Evolutionary conservation across 1,140 invertebrate species (phyloP), one percentile per base, ranked within the genome.

Genomic region (Pachypeltis micranthus): DNA sequence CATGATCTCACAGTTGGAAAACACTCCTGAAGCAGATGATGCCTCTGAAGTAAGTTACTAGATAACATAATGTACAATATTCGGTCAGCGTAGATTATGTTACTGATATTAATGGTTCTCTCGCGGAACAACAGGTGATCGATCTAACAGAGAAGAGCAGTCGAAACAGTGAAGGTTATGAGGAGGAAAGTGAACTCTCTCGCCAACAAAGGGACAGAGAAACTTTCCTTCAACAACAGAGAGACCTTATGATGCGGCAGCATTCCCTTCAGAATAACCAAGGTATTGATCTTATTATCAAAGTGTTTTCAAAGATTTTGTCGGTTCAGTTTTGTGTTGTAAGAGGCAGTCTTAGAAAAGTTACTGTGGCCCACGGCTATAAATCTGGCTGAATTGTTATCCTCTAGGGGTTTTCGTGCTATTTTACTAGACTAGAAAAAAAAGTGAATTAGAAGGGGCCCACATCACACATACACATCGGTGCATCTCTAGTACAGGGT

Each of bases 101-200:
- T 39, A 10, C n/a, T 39, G 7, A 10, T 39, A 39, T 10, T 39
- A n/a, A 39, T 39, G 34, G n/a, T 39, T 39, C 34, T 39, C 34
- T 7, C 34, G 34, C 34, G 7, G n/a, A 39, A 10, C 34, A 39
- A 19, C 63, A 76, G 69, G 67, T 68, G 29, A 90, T 90, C 72
- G 88, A 90, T 76, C 80, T 90, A 44, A 90, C 87, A 23, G 84
- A 86, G 23, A 83, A 83, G 58, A 83, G 82, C 64, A 74, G 74
- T 65, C 79, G 80, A 68, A 74, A 65, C 54, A 67, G 27, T 44
- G 64, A 44, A 19, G 28, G 29, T 4, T 55, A 63, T n/a, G 60
- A 61, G 2, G 69, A 70, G 57, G 78, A 83, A 66, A 81, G 79
- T 66, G 81, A 82, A 63, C 81, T 83, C 63, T 77, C 79, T 31